Base-by-base conservation (phyloP, 2,113 vertebrate species). In the Prunella fulvescens region DNA sequence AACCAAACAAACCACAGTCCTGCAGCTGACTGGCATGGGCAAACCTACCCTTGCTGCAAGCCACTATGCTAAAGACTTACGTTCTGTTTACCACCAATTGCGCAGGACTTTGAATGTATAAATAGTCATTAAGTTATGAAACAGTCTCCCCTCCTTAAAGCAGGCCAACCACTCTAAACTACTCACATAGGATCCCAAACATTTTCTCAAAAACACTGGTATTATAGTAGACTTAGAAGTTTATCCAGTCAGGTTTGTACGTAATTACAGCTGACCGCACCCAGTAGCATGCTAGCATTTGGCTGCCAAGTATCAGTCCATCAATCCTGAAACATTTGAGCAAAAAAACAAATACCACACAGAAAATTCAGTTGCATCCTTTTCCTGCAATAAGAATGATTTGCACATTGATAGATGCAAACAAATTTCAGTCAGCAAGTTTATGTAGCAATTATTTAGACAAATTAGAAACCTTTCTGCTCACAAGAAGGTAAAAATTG, bases 71-170 rank as follows among this genome's bases (percentile, higher is more conserved):
- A 62, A 58, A 79, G 69, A 81, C 28, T 77, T 88, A 83, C 3
- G 2, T 88, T 92, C 60, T 90, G 47, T 92, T 96, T 94, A 92
- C 91, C 69, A 93, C 51, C 92, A 93, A 39, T 76, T 92, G 84
- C 31, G 2, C 47, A 93, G 81, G 61, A 64, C 78, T 89, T 69
- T 35, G 64, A 71, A 89, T 61, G 65, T 17, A 86, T 81, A 94
- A 94, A 66, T 67, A 95, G 61, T 93, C 73, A 95, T 95, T 95
- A 95, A 64, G 84, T 93, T 91, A 95, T 35, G 53, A 93, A 95
- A 91, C 56, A 79, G 57, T 11, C 64, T 74, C 73, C 19, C 35
- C 67, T 92, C 48, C 91, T 91, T 67, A 71, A 91, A 91, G 91
- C 35, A 78, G 73, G 53, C 17, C 80, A 95, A 69, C 67, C 5